These are phyloP conservation scores for Paradisaea rubra DNA, from an alignment of 2,113 vertebrate genomes.

Conservation along the genomic window DNA sequence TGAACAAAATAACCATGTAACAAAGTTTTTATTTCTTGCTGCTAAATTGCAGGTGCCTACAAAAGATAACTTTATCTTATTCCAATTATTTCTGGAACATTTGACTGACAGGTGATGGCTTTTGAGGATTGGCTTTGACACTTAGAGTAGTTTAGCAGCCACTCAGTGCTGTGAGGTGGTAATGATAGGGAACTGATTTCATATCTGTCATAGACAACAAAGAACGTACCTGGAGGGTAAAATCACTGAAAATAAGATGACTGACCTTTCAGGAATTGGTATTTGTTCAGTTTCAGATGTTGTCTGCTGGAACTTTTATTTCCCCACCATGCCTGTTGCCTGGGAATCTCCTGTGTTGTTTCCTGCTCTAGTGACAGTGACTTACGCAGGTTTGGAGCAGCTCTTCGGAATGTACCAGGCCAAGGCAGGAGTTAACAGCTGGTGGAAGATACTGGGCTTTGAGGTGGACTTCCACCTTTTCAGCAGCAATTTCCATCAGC, in stretches of 20 bases:
- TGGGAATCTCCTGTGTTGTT: not conserved
- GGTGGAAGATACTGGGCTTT: not conserved
- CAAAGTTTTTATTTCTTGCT: not conserved
- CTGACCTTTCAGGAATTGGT: not conserved
- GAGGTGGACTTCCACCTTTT: not conserved
- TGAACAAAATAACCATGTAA: not conserved
- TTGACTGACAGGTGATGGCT: not conserved
- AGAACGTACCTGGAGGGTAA: not conserved
- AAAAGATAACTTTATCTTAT: not conserved
- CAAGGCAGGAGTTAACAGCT: not conserved
- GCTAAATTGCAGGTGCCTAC: not conserved
- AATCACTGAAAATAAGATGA: not conserved
- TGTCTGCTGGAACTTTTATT: not conserved
- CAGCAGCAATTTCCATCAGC: not conserved
- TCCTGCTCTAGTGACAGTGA: not conserved
- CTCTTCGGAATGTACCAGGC: not conserved
- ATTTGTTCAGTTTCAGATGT: not conserved
- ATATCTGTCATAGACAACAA: not conserved
- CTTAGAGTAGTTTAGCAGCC: not conserved
- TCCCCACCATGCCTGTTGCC: not conserved
- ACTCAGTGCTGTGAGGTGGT: not conserved
- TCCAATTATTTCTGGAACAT: not conserved
- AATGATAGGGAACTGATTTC: not conserved
- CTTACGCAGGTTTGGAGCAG: not conserved
- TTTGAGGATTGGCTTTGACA: not conserved